These are phyloP conservation scores for Latrodectus geometricus DNA, from an alignment of 1,140 invertebrate genomes.

Conservation along the genomic window DNA sequence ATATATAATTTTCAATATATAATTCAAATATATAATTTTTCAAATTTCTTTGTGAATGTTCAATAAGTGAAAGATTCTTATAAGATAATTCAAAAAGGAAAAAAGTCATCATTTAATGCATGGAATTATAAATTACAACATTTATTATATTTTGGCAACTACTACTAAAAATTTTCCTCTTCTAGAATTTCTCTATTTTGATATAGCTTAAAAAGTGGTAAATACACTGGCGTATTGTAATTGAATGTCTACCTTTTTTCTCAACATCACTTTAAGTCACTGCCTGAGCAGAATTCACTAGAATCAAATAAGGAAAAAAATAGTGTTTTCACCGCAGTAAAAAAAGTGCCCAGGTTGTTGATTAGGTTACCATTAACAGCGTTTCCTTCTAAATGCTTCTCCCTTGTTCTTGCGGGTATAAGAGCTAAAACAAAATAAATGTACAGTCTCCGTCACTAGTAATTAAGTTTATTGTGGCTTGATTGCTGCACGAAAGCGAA, in stretches of 20 bases:
- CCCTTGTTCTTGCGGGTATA: conserved; percentile 2
- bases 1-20: no score
- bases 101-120: no score
- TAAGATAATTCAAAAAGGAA: no score
- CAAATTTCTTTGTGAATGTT: no score
- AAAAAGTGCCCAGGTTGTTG: conserved; percentile 34
- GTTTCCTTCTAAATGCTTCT: conserved; percentile 53
- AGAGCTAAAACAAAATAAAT: conserved; percentile 11
- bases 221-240: neutral
- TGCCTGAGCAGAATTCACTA: neutral
- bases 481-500: conserved; percentile 49
- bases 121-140: no score
- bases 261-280: neutral
- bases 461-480: conserved; percentile 60
- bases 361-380: conserved; percentile 58
- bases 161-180: no score
- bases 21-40: no score
- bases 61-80: no score
- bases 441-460: conserved; percentile 33
- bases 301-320: conserved; percentile 18
- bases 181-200: no score
- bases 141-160: no score
- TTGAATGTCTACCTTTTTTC: neutral
- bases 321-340: conserved; percentile 14
- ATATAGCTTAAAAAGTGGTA: no score